These are phyloP conservation scores for Andrena minutula DNA, from an alignment of 2,888 invertebrate species.

Conservation along the genomic window DNA sequence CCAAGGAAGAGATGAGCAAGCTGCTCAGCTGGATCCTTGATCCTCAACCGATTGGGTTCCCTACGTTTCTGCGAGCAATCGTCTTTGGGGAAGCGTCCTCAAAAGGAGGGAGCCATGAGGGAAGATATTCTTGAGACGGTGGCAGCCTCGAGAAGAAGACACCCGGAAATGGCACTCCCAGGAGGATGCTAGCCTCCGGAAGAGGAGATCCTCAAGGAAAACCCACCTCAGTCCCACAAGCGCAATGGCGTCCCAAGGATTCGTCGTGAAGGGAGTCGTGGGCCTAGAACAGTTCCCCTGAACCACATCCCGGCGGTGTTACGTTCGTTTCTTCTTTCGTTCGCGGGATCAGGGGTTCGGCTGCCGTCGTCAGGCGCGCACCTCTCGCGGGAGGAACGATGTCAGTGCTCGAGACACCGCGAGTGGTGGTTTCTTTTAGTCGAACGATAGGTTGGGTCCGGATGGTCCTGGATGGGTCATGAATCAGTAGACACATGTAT, in stretches of 20 bases:
- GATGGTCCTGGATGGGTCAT: constrained; percentile 25
- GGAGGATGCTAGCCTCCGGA: background rate
- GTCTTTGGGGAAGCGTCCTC: constrained; percentile 3
- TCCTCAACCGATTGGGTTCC: constrained; percentile 1
- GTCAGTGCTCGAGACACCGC: background rate
- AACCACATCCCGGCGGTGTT: background rate
- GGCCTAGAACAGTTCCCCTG: constrained; percentile 11
- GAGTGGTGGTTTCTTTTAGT: background rate
- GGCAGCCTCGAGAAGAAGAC: background rate
- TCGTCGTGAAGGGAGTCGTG: constrained; percentile 2
- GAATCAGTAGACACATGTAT: constrained; percentile 6
- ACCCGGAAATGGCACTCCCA: background rate
- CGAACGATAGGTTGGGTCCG: constrained; percentile 13
- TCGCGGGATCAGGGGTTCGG: background rate
- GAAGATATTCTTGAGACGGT: background rate
- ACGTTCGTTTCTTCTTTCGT: constrained; percentile 15
- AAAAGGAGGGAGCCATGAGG: background rate
- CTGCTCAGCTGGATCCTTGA: background rate
- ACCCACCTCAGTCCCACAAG: background rate
- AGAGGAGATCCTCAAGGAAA: background rate
- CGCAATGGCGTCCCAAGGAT: constrained; percentile 3
- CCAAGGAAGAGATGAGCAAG: background rate
- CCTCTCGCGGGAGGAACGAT: background rate
- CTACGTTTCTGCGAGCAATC: constrained; percentile 7
- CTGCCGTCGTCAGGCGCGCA: background rate